Evolutionary conservation across 2,797 vertebrate genomes (phyloP).

Genomic region (Decapterus maruadsi): DNA sequence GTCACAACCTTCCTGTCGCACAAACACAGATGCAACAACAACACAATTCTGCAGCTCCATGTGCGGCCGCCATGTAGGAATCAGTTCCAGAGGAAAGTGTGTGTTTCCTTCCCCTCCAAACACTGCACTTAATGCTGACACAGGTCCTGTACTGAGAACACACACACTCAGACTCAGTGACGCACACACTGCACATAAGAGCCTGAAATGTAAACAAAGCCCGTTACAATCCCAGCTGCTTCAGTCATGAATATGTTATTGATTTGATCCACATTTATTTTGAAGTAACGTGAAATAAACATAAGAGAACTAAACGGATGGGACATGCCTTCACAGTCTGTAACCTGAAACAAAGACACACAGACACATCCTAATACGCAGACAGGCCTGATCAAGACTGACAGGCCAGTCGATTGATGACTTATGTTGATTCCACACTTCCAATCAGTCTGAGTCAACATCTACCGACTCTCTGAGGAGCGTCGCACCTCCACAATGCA

Average conservation of each 20-base stretch:
- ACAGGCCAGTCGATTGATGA: slow-evolving; percentile 22
- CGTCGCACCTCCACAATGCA: slow-evolving; percentile 19
- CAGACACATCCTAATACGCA: background rate
- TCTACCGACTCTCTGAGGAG: slow-evolving; percentile 40
- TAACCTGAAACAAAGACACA: slow-evolving; percentile 1
- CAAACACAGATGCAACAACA: slow-evolving; percentile 22
- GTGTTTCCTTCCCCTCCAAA: slow-evolving; percentile 49
- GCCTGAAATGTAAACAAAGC: slow-evolving; percentile 25
- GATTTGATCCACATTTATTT: background rate
- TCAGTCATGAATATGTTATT: background rate
- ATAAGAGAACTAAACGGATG: background rate
- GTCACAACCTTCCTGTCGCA: slow-evolving; percentile 15
- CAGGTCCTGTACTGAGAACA: slow-evolving; percentile 30
- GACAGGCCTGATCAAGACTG: slow-evolving; percentile 1
- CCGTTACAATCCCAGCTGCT: background rate
- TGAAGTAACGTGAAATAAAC: background rate
- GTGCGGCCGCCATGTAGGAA: slow-evolving; percentile 8
- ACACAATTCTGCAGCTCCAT: background rate
- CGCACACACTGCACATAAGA: background rate
- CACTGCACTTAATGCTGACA: slow-evolving; percentile 46
- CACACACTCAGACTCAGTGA: background rate
- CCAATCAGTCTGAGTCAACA: slow-evolving; percentile 60
- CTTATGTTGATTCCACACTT: slow-evolving; percentile 41
- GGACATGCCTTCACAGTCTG: background rate
- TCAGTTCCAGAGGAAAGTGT: slow-evolving; percentile 20